Evolutionary conservation across 2,797 vertebrate genomes (phyloP).

Genomic region (Sebastes hubbsi): DNA sequence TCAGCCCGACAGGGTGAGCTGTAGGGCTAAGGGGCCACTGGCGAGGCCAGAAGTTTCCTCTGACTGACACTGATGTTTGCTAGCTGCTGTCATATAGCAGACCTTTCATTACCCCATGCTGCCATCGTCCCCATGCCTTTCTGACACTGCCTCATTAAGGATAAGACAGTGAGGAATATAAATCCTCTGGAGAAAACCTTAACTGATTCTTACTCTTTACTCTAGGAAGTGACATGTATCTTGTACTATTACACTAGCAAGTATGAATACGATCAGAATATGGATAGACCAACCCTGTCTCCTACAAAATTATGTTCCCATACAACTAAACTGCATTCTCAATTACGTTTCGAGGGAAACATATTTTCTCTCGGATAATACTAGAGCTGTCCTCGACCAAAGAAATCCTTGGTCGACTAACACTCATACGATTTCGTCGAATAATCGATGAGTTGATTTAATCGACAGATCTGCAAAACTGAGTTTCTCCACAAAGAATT

Average conservation of each 20-base stretch:
- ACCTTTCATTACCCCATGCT: constrained; percentile 2
- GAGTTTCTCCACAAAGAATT: too few relatives aligned
- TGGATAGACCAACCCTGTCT: background rate
- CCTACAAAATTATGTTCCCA: background rate
- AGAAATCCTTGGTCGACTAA: too few relatives aligned
- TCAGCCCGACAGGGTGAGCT: constrained; percentile 6
- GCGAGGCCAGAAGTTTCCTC: constrained; percentile 25
- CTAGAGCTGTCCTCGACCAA: too few relatives aligned
- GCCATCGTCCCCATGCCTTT: background rate
- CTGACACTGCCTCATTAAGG: background rate
- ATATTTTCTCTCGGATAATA: background rate
- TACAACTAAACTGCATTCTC: background rate
- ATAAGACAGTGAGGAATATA: background rate
- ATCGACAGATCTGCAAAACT: too few relatives aligned
- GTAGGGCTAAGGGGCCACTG: background rate
- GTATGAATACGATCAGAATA: background rate
- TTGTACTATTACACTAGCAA: background rate
- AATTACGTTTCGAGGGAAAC: background rate
- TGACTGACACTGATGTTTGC: constrained; percentile 29
- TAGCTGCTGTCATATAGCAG: constrained; percentile 25
- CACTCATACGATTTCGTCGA: too few relatives aligned
- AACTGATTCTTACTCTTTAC: background rate
- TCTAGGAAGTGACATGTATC: background rate
- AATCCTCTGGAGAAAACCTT: constrained; percentile 3
- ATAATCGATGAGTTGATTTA: too few relatives aligned